Evolutionary conservation across 2,888 invertebrate species (phyloP), one percentile per base, ranked within the genome.

Genomic region (Aspidiotus destructor): DNA sequence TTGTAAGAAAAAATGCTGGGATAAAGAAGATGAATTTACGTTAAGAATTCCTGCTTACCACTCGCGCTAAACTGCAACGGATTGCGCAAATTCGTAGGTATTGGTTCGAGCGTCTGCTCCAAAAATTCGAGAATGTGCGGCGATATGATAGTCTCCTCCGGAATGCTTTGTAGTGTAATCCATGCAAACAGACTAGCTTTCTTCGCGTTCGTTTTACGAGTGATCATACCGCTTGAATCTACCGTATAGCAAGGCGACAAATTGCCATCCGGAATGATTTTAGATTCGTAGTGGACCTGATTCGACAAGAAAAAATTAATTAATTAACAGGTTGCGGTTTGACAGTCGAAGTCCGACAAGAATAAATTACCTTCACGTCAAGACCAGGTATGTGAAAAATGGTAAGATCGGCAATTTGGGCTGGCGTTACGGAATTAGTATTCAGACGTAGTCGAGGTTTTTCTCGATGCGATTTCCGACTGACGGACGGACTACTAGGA

Each of bases 61-160:
- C 42, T 67, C 7, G 67, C 44, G 28, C 44, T 67, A 52, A 67
- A 67, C 9, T 60, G 67, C 28, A 67, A 41, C 58, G 67, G 67
- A 60, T 67, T 67, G n/a, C 67, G 42, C 52, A 67, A 67, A 58
- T 67, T 69, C 8, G 77, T 75, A 0, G 96, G 95, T 75, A 98
- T 91, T 0, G 97, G 96, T 75, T 98, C 97, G 52, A 98, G 78
- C 0, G 96, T 95, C 79, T 97, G 97, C 76, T 99, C 98, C 72
- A 99, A 79, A 78, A 98, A 99, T 78, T 97, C 95, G 67, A 99
- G 81, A 73, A 99, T 91, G 75, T 95, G 94, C 0, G 99, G 98
- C 73, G 93, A 95, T 75, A 99, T 93, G 73, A 97, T 88, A 41
- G 98, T 98, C 79, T 98, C 97, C 77, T 93, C 95, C 0, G 98